Percentiles rank a stretch among this genome's conserved stretches.
phyloP scores from a whole-genome alignment of 2,888 invertebrate species.

The Pachycephus smyrnensis region DNA sequence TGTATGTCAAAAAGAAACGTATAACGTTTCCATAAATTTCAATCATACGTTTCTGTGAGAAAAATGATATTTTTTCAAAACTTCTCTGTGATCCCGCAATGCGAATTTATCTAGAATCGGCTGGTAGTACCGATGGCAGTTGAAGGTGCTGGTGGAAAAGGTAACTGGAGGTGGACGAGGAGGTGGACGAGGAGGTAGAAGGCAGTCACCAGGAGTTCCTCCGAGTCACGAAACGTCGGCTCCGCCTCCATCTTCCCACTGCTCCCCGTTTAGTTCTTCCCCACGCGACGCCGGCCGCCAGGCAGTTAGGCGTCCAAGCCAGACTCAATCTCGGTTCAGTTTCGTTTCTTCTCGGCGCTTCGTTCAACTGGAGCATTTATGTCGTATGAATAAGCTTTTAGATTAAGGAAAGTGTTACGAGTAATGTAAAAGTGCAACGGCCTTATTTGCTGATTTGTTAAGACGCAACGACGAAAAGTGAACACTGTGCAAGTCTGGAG shows the following conservation, averaged over 20 bases:
- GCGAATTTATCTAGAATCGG: not conserved
- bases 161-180: not conserved
- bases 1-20: not conserved
- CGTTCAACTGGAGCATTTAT: not conserved
- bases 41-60: too few relatives aligned
- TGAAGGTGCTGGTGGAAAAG: not conserved
- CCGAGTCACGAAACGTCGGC: slow-evolving; percentile 11
- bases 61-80: not conserved
- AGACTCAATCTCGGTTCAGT: slow-evolving; percentile 50
- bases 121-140: not conserved
- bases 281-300: slow-evolving; percentile 30
- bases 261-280: slow-evolving; percentile 29
- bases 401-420: not conserved
- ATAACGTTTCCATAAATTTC: not conserved
- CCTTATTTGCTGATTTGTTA: not conserved
- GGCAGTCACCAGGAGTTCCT: not conserved
- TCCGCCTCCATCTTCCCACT: slow-evolving; percentile 35
- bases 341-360: slow-evolving; percentile 41
- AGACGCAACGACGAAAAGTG: not conserved
- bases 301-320: slow-evolving; percentile 13
- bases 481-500: not conserved
- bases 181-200: not conserved
- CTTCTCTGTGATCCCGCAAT: too few relatives aligned
- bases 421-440: not conserved
- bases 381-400: not conserved